These are phyloP conservation scores for Siphamia tubifer DNA, from an alignment of 2,113 vertebrate species.

Conservation along the genomic window DNA sequence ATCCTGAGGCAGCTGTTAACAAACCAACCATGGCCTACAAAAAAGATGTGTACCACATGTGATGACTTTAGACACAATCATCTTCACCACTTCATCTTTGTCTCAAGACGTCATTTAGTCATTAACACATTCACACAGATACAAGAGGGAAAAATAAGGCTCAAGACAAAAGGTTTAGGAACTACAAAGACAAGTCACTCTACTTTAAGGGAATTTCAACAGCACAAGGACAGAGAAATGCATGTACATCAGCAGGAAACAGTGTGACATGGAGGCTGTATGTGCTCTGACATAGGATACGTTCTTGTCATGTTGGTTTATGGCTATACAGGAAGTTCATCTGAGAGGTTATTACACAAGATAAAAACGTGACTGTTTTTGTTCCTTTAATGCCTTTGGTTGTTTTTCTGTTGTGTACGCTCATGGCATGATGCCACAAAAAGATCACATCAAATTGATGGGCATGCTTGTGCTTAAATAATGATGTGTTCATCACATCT, in stretches of 20 bases:
- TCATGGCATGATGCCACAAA: neutral
- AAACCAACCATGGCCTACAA: constrained; percentile 51
- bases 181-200: constrained; percentile 5
- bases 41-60: constrained; percentile 21
- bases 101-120: neutral
- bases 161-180: constrained; percentile 31
- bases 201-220: constrained; percentile 9
- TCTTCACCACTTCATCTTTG: neutral
- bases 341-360: neutral
- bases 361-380: neutral
- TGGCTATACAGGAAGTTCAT: neutral
- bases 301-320: neutral
- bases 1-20: constrained; percentile 72
- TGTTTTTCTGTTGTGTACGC: neutral
- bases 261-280: neutral
- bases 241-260: constrained; percentile 8
- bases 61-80: constrained; percentile 8
- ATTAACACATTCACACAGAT: constrained; percentile 1
- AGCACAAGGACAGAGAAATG: constrained; percentile 32
- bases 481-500: neutral
- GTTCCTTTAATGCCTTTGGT: neutral
- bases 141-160: neutral
- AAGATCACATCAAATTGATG: no score
- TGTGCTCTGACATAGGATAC: constrained; percentile 16
- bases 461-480: neutral